Conservation (phyloP, 2,113 vertebrate genomes). For the Equus quagga region DNA sequence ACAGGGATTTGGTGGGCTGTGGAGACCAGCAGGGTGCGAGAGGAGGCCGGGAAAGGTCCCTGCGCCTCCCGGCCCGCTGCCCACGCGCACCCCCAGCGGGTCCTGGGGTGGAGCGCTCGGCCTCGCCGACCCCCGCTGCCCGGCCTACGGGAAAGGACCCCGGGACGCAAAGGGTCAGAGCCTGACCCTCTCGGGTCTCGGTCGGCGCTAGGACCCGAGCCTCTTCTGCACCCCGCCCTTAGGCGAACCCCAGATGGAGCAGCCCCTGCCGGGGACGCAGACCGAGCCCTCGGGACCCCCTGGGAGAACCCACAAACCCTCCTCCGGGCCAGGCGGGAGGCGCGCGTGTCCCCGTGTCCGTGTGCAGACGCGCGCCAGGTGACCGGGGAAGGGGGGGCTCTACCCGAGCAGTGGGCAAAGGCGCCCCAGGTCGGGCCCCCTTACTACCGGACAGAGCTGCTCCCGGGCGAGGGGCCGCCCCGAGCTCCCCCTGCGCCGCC, state of each 20-base stretch:
- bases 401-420: not conserved
- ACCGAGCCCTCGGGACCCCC: not conserved
- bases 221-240: not conserved
- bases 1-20: not conserved
- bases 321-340: not conserved
- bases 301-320: not conserved
- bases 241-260: not conserved
- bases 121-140: not conserved
- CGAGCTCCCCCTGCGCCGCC: not conserved
- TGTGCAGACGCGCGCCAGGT: not conserved
- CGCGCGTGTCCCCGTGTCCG: not conserved
- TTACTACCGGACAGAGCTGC: not conserved
- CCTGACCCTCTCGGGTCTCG: not conserved
- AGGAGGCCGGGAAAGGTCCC: not conserved
- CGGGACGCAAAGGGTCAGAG: not conserved
- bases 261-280: too few relatives aligned
- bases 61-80: not conserved
- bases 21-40: not conserved
- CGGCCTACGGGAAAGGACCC: not conserved
- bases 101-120: not conserved
- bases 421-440: not conserved
- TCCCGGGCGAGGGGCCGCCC: not conserved
- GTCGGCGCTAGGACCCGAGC: not conserved
- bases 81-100: not conserved
- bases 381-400: not conserved